Conservation (phyloP, 1,140 invertebrate genomes). For the Ostrea denselamellosa region DNA sequence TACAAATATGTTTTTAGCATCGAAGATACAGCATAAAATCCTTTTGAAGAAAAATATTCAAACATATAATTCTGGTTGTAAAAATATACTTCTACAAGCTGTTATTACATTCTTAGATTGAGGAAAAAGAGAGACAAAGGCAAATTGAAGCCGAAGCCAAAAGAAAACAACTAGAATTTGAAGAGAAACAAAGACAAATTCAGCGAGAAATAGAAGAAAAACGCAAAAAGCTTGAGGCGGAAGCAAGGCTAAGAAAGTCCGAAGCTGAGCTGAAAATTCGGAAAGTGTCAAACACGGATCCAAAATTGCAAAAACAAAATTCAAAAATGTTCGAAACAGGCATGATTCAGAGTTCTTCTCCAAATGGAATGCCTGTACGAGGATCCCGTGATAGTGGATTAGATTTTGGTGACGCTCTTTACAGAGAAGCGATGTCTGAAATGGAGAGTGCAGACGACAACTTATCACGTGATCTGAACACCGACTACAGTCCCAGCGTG, state of each 20-base stretch:
- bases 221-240: conserved; percentile 10
- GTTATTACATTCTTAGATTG: not conserved
- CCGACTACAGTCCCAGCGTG: conserved; percentile 21
- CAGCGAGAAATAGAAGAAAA: conserved; percentile 49
- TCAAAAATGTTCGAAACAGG: conserved; percentile 11
- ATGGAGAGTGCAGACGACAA: conserved; percentile 7
- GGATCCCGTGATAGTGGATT: conserved; percentile 48
- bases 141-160: not conserved
- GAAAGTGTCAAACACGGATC: not conserved
- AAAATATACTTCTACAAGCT: not conserved
- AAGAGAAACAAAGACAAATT: conserved; percentile 44
- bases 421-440: conserved; percentile 34
- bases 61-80: not conserved
- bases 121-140: conserved; percentile 19
- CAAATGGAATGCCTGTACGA: conserved; percentile 46
- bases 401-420: not conserved
- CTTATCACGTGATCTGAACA: conserved; percentile 36
- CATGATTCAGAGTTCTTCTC: not conserved
- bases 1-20: not conserved
- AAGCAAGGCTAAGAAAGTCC: not conserved
- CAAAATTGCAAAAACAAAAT: not conserved
- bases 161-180: conserved; percentile 30
- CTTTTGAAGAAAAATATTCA: not conserved
- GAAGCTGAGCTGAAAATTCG: not conserved
- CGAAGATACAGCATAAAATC: not conserved